Base-by-base conservation (phyloP, 2,113 vertebrate species). In the Colius striatus region DNA sequence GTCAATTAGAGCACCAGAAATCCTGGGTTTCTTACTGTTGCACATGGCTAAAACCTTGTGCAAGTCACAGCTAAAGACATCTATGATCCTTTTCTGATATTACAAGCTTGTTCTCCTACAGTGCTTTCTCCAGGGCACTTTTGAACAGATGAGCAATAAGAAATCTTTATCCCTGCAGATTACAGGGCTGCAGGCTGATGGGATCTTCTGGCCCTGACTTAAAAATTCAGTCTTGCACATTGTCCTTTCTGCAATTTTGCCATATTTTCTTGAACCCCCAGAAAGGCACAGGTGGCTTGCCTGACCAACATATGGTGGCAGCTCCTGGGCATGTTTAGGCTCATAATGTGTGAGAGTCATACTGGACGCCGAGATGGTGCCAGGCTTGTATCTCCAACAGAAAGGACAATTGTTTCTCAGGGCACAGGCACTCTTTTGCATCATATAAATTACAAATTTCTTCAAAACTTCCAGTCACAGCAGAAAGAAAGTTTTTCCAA, bases 401-500 rank as follows among this genome's bases (percentile, higher is more conserved):
- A 84, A 92, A 93, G 80, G 55, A 76, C 65, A 88, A 30, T 70
- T 87, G 73, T 93, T 95, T 93, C 86, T 94, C 60, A 66, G 70
- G 87, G 89, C 62, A 93, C 53, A 66, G 87, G 89, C 62, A 93
- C 53, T 93, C 90, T 90, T 96, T 45, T 81, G 68, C 78, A 96
- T 94, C 70, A 76, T 11, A 6, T 54, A 96, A 97, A 97, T 96
- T 89, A 94, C 19, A 83, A 87, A 95, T 94, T 94, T 95, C 84
- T 97, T 95, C 83, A 96, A 94, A 96, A 96, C 94, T 95, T 96
- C 86, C 82, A 91, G 88, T 74, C 73, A 94, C 71, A 72, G 78
- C 92, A 96, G 92, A 95, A 97, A 91, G 96, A 81, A 95, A 75
- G 29, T 63, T 93, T 90, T 95, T 96, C 78, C 91, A 94, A 76